Conservation (phyloP, 2,888 invertebrate genomes). For the Phengaris arion region DNA sequence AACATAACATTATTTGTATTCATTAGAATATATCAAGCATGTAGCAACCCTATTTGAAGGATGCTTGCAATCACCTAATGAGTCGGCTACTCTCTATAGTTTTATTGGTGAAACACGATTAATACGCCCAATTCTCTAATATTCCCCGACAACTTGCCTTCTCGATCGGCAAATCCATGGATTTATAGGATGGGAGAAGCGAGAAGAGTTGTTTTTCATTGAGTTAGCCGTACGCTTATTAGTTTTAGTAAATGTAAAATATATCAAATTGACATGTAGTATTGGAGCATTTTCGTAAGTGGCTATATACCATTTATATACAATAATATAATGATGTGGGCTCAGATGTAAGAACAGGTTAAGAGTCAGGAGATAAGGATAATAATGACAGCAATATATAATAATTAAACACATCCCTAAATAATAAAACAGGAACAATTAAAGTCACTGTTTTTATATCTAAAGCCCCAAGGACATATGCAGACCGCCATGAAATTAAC, state of each 20-base stretch:
- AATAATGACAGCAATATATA: neutral
- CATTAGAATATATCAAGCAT: too few species aligned
- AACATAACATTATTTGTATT: too few species aligned
- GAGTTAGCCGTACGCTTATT: neutral
- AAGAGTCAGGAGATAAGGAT: too few species aligned
- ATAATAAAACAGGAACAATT: constrained; percentile 22
- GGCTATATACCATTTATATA: too few species aligned
- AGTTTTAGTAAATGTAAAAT: neutral
- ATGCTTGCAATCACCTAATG: constrained; percentile 62
- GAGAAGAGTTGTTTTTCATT: constrained; percentile 3
- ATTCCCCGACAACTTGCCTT: constrained; percentile 39
- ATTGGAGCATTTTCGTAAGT: too few species aligned
- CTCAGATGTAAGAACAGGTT: too few species aligned
- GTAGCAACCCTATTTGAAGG: constrained; percentile 50
- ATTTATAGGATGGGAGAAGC: constrained; percentile 1
- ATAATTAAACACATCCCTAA: neutral
- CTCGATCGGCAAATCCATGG: constrained; percentile 25
- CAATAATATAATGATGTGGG: too few species aligned
- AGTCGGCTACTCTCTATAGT: constrained; percentile 51
- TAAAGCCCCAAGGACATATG: constrained; percentile 55
- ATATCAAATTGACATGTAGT: neutral
- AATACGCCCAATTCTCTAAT: constrained; percentile 52
- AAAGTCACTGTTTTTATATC: constrained; percentile 10
- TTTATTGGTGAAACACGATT: constrained; percentile 52
- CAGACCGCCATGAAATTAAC: constrained; percentile 68